Percentiles rank a stretch among this genome's conserved stretches.
Conservation (phyloP, 2,888 invertebrate genomes). For the Clanis bilineata region DNA sequence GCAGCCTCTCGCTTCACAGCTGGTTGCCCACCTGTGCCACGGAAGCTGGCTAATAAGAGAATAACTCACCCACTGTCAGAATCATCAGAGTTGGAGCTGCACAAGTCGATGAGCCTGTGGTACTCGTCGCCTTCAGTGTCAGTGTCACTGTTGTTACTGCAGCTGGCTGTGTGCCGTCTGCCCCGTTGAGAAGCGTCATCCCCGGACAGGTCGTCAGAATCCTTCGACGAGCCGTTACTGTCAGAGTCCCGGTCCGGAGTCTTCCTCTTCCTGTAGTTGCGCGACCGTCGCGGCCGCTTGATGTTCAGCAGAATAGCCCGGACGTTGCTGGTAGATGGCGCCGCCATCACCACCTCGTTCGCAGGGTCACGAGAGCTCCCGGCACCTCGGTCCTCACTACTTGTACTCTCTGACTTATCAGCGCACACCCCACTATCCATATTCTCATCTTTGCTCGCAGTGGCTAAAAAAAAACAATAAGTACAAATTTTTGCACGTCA, state of each 20-base stretch:
- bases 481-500: constrained; percentile 40
- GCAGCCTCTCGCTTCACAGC: no score
- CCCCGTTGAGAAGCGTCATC: constrained; percentile 44
- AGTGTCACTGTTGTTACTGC: constrained; percentile 42
- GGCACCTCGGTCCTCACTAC: constrained; percentile 60
- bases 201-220: constrained; percentile 67
- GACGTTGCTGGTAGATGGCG: constrained; percentile 66
- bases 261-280: constrained; percentile 69
- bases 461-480: constrained; percentile 26
- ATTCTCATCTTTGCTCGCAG: constrained; percentile 63
- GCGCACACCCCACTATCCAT: constrained; percentile 73
- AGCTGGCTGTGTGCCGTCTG: constrained; percentile 23
- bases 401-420: constrained; percentile 75
- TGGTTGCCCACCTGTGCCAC: no score
- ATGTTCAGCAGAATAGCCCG: constrained; percentile 62
- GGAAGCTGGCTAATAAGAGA: no score
- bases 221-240: constrained; percentile 61
- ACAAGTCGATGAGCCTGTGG: constrained; percentile 43
- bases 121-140: constrained; percentile 53
- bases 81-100: constrained; percentile 42
- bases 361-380: constrained; percentile 50
- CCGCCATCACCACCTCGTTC: constrained; percentile 61
- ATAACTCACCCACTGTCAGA: constrained; percentile 54
- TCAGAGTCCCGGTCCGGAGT: constrained; percentile 66
- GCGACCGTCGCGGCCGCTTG: constrained; percentile 51